Evolutionary conservation across 2,888 invertebrate genomes (phyloP).

Genomic region (Oxystoma pomonae): DNA sequence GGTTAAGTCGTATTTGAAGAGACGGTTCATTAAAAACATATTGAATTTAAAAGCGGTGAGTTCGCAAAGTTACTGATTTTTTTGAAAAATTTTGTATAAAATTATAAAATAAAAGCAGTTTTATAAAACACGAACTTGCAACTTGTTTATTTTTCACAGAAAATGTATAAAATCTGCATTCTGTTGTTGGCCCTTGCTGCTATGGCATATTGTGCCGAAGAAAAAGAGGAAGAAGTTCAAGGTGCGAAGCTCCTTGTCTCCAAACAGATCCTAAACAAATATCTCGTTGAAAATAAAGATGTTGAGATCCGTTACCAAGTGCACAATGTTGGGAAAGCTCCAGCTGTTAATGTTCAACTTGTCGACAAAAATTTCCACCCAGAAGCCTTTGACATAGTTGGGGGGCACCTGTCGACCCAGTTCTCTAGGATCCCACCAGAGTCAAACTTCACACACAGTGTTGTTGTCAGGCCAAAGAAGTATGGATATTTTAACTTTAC

Average conservation of each 20-base stretch:
- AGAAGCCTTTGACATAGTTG: conserved; percentile 84
- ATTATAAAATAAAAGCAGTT: too few species aligned
- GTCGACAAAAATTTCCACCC: conserved; percentile 90
- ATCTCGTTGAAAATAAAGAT: conserved; percentile 94
- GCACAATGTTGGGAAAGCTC: conserved; percentile 88
- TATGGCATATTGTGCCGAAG: conserved; percentile 39
- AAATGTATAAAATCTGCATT: conserved; percentile 29
- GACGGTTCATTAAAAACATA: too few species aligned
- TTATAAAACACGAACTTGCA: too few species aligned
- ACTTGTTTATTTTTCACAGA: conserved; percentile 2
- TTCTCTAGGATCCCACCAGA: conserved; percentile 90
- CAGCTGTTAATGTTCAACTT: conserved; percentile 84
- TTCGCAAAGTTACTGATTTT: too few species aligned
- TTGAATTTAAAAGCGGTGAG: too few species aligned
- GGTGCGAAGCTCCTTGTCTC: conserved; percentile 82
- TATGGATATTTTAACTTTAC: conserved; percentile 97
- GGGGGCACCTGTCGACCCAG: conserved; percentile 76
- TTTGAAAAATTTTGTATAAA: too few species aligned
- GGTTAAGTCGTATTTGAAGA: too few species aligned
- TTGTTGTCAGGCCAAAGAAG: conserved; percentile 84
- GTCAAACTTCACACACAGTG: conserved; percentile 90
- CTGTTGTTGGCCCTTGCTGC: conserved; percentile 29
- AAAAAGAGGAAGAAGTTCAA: conserved; percentile 63
- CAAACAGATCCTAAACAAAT: conserved; percentile 93
- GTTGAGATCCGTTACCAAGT: conserved; percentile 92